Conservation (phyloP, 2,113 vertebrate genomes). For the Semnornis frantzii region DNA sequence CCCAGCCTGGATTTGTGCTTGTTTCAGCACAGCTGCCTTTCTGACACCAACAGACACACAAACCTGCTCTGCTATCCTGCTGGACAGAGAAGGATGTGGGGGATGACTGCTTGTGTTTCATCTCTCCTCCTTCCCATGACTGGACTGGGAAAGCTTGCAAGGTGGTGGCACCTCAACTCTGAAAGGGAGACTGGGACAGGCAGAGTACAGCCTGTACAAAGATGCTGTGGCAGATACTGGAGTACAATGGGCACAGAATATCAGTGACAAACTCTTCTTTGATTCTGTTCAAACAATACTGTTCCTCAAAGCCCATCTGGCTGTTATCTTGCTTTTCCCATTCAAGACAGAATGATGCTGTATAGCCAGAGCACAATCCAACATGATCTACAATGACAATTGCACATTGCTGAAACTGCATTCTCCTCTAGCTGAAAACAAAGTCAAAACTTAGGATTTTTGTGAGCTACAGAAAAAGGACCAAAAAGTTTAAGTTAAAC, state of each 20-base stretch:
- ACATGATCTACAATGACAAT: background rate
- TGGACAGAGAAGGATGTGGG: background rate
- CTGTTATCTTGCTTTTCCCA: background rate
- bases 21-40: background rate
- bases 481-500: background rate
- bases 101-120: background rate
- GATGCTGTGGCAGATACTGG: background rate
- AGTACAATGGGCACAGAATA: background rate
- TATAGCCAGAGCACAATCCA: background rate
- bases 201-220: background rate
- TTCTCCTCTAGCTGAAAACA: background rate
- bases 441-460: background rate
- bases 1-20: background rate
- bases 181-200: background rate
- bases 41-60: too few species aligned
- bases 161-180: background rate
- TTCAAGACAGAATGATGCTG: background rate
- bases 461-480: background rate
- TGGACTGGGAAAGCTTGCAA: background rate
- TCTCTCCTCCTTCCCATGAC: background rate
- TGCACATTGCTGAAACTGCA: background rate
- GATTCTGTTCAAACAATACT: background rate
- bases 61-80: background rate
- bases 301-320: background rate
- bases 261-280: background rate